Evolutionary conservation across 2,797 vertebrate genomes (phyloP).

Genomic region (Rousettus madagascariensis): DNA sequence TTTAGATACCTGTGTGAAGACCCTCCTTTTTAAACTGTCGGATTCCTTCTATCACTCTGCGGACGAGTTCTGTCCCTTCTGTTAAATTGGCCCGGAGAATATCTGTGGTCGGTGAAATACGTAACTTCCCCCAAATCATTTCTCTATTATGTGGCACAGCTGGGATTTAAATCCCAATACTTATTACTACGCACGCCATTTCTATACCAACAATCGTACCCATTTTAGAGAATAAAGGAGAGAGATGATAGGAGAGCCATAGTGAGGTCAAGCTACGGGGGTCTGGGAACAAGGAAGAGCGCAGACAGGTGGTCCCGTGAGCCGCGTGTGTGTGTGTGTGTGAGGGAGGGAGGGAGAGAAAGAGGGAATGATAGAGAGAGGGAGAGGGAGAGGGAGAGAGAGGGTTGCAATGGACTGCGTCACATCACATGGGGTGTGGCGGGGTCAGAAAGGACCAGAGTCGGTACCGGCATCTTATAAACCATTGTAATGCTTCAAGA

Average conservation of each 20-base stretch:
- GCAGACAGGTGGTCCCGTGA: background rate
- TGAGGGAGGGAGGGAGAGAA: too few species aligned
- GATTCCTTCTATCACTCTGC: too few species aligned
- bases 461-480: background rate
- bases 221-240: background rate
- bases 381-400: too few species aligned
- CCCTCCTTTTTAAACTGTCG: background rate
- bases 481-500: background rate
- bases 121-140: background rate
- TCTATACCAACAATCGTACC: background rate
- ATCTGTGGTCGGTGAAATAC: background rate
- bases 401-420: background rate
- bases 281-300: background rate
- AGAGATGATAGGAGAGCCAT: background rate
- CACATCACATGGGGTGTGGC: too few species aligned
- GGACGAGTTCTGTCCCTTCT: background rate
- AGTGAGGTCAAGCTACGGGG: background rate
- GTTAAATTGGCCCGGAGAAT: background rate
- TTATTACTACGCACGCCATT: background rate
- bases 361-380: too few species aligned
- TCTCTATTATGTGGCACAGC: background rate
- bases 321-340: too few species aligned
- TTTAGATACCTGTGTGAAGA: background rate
- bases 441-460: background rate
- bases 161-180: background rate